Conservation (phyloP, 2,888 invertebrate species). For the Gryllus longicercus region DNA sequence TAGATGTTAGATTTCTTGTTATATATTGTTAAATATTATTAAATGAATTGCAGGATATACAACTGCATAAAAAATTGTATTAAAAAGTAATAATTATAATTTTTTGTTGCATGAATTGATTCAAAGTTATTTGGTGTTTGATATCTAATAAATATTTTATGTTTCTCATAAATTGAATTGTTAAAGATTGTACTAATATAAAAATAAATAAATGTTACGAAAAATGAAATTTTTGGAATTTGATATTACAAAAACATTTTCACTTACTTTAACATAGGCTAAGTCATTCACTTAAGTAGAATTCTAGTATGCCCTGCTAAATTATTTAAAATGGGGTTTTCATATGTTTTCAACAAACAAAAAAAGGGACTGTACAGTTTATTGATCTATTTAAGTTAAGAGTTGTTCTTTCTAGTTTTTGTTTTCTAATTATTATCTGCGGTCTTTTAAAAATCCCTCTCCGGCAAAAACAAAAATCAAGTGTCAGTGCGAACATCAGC, state of each 20-base stretch:
- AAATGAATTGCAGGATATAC: neutral
- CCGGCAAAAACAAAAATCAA: neutral
- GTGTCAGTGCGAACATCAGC: neutral
- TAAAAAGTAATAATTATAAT: neutral
- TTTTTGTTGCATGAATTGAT: neutral
- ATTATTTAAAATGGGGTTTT: neutral
- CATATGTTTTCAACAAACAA: neutral
- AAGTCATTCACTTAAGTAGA: neutral
- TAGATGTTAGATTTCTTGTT: neutral
- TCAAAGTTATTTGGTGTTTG: neutral
- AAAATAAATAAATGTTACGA: neutral
- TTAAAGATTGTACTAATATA: neutral
- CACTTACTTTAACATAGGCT: neutral
- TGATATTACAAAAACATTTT: neutral
- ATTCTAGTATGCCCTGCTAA: neutral
- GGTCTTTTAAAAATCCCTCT: neutral
- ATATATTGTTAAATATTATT: neutral
- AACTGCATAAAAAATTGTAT: no score
- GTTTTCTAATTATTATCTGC: constrained; percentile 3
- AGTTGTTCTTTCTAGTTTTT: neutral
- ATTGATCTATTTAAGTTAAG: neutral
- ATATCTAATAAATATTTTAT: neutral
- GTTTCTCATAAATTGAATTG: neutral
- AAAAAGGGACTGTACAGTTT: neutral
- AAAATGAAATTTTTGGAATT: neutral